Evolutionary conservation across 2,888 invertebrate genomes (phyloP).

Genomic region (Agrotis puta): DNA sequence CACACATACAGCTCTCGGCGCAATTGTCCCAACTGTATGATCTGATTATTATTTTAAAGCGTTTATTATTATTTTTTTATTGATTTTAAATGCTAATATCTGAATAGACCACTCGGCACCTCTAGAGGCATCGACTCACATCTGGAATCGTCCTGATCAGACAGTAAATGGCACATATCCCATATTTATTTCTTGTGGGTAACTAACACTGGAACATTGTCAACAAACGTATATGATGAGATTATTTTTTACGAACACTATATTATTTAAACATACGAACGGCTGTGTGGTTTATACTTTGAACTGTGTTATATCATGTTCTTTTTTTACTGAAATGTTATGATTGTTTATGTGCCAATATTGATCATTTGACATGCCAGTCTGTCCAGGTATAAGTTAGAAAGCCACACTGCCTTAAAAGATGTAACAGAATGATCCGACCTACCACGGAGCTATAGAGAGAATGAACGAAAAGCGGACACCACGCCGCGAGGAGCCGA

Average conservation of each 20-base stretch:
- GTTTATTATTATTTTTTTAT: constrained; percentile 49
- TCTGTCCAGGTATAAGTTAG: constrained; percentile 88
- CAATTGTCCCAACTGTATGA: constrained; percentile 30
- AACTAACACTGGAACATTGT: constrained; percentile 73
- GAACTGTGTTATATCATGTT: constrained; percentile 64
- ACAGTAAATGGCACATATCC: constrained; percentile 62
- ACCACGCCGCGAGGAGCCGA: constrained; percentile 84
- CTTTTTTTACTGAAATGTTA: constrained; percentile 64
- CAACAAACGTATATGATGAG: constrained; percentile 70
- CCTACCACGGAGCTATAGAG: constrained; percentile 83
- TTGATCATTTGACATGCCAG: constrained; percentile 84
- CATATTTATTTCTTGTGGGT: constrained; percentile 84
- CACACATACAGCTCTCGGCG: constrained; percentile 15
- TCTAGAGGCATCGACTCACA: constrained; percentile 43
- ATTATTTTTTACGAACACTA: constrained; percentile 68
- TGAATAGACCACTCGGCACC: constrained; percentile 27
- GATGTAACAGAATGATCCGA: constrained; percentile 81
- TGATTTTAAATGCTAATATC: constrained; percentile 53
- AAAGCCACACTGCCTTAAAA: constrained; percentile 88
- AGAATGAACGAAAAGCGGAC: constrained; percentile 76
- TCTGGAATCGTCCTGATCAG: constrained; percentile 55
- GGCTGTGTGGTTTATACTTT: constrained; percentile 84
- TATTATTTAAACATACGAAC: constrained; percentile 62
- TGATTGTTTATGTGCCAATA: constrained; percentile 78
- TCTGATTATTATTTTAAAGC: constrained; percentile 56